These are phyloP conservation scores for Zophobas atratus DNA, from an alignment of 1,140 invertebrate genomes.

Conservation along the genomic window DNA sequence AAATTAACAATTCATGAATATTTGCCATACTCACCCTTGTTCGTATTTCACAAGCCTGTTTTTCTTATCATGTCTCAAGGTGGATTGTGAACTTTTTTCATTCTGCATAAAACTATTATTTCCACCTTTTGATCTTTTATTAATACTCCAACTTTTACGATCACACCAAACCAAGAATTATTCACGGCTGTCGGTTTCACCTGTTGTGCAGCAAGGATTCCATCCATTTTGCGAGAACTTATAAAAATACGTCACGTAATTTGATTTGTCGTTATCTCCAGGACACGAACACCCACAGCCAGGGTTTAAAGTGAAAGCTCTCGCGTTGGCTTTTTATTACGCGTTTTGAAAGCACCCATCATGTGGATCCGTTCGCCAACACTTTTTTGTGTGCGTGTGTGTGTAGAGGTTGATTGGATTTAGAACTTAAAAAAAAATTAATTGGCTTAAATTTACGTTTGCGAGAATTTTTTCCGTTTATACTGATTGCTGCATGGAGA, in stretches of 20 bases:
- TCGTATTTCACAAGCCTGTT: no score
- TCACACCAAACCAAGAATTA: constrained; percentile 5
- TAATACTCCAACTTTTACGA: constrained; percentile 27
- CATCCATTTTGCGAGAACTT: constrained; percentile 21
- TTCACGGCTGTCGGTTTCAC: constrained; percentile 26
- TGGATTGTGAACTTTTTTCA: not conserved
- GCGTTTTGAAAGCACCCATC: constrained; percentile 17
- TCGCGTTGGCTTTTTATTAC: constrained; percentile 36
- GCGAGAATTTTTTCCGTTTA: no score
- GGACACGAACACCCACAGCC: constrained; percentile 33
- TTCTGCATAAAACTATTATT: constrained; percentile 15
- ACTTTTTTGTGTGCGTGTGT: not conserved
- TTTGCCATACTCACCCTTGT: no score
- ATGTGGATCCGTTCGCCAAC: constrained; percentile 1
- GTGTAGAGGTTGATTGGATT: constrained; percentile 11
- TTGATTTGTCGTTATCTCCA: constrained; percentile 39
- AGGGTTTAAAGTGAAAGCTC: constrained; percentile 30
- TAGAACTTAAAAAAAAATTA: no score
- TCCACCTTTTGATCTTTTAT: constrained; percentile 19
- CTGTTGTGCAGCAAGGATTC: constrained; percentile 28
- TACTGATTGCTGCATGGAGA: not conserved
- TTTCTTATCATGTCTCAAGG: not conserved
- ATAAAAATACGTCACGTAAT: constrained; percentile 41
- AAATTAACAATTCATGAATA: no score
- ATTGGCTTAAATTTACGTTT: no score